Evolutionary conservation across 2,113 vertebrate species (phyloP).

Genomic region (Falco punctatus): DNA sequence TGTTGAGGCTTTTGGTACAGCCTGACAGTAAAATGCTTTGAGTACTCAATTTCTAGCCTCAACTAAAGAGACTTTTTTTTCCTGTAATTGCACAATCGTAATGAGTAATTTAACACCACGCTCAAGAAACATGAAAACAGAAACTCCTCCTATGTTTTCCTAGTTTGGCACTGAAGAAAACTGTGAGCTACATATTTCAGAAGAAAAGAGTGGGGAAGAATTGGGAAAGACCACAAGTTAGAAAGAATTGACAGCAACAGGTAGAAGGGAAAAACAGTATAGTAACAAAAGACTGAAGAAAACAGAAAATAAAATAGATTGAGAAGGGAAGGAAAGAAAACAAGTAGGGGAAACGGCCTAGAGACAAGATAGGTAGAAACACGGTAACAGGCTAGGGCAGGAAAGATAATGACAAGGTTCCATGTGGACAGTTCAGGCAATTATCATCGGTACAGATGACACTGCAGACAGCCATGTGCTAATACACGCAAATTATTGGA

Average conservation of each 20-base stretch:
- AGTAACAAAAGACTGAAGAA: neutral
- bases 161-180: neutral
- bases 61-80: neutral
- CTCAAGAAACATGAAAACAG: neutral
- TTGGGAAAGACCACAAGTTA: neutral
- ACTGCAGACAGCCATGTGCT: neutral
- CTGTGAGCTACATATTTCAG: neutral
- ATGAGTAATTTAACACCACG: constrained; percentile 15
- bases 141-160: neutral
- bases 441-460: neutral
- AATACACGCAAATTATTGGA: neutral
- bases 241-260: neutral
- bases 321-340: neutral
- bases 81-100: neutral
- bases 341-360: neutral
- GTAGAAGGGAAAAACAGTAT: neutral
- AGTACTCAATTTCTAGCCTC: neutral
- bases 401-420: neutral
- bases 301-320: neutral
- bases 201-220: neutral
- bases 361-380: neutral
- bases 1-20: neutral
- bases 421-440: neutral
- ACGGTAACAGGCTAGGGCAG: neutral
- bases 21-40: neutral